phyloP scores from a whole-genome alignment of 2,113 vertebrate species.

The Perccottus glenii region DNA sequence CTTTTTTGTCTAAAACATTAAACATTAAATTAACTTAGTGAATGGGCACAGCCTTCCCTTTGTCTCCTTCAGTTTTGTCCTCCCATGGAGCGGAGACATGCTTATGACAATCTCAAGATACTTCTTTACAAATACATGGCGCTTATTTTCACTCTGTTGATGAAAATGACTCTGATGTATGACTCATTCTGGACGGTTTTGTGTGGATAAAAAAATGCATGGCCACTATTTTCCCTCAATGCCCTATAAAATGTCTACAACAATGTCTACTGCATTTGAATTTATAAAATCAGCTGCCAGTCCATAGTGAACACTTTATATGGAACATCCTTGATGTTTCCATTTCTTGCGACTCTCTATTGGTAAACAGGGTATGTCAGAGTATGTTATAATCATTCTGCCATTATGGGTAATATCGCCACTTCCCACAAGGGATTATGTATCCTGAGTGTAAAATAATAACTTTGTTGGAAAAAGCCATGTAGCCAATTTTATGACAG shows the following conservation, averaged over 20 bases:
- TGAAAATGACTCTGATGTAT: conserved; percentile 8
- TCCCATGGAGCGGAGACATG: conserved; percentile 4
- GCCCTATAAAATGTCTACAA: conserved; percentile 4
- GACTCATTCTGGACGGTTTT: conserved; percentile 7
- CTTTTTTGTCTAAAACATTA: neutral
- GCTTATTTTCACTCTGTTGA: conserved; percentile 27
- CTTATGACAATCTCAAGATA: conserved; percentile 16
- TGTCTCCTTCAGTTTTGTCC: conserved; percentile 15
- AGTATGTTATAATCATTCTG: neutral
- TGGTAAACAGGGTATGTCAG: conserved; percentile 8
- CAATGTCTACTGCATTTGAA: conserved; percentile 9
- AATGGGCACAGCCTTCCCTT: neutral
- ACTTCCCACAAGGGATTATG: conserved; percentile 13
- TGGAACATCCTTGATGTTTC: neutral
- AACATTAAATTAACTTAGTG: conserved; percentile 2
- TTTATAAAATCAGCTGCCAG: conserved; percentile 3
- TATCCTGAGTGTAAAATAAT: conserved; percentile 17
- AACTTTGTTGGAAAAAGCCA: conserved; percentile 33
- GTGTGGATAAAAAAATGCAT: neutral
- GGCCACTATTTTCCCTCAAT: neutral
- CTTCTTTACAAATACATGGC: neutral
- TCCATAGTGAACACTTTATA: neutral
- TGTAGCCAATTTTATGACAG: conserved; percentile 34
- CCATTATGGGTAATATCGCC: conserved; percentile 22
- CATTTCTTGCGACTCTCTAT: neutral